phyloP scores from a whole-genome alignment of 2,113 vertebrate genomes.

The Xiphias gladius region DNA sequence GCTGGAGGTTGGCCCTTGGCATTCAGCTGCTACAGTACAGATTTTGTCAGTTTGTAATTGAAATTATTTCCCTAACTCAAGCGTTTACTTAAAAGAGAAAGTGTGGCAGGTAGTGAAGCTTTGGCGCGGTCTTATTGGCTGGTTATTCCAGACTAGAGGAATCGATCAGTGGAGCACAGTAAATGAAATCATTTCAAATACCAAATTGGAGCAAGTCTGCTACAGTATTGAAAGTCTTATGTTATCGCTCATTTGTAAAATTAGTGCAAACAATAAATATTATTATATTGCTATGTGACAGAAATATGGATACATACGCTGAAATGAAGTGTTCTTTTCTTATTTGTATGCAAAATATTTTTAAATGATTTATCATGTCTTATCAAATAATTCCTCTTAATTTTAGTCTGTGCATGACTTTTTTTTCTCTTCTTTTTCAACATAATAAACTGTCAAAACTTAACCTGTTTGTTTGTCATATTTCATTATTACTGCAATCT shows the following conservation, averaged over 20 bases:
- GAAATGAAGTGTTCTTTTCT: conserved; percentile 74
- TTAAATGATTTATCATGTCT: conserved; percentile 76
- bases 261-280: conserved; percentile 74
- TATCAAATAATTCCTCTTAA: conserved; percentile 68
- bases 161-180: conserved; percentile 13
- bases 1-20: conserved; percentile 82
- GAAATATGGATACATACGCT: conserved; percentile 60
- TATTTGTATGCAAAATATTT: conserved; percentile 78
- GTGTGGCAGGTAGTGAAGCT: conserved; percentile 16
- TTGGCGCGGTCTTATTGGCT: conserved; percentile 27
- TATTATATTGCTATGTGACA: conserved; percentile 77
- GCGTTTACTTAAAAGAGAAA: conserved; percentile 59
- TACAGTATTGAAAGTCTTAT: conserved; percentile 86
- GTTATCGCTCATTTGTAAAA: conserved; percentile 84
- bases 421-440: conserved; percentile 77
- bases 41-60: conserved; percentile 52
- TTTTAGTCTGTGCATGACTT: conserved; percentile 78
- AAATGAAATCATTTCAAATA: conserved; percentile 43
- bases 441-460: conserved; percentile 82
- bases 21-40: conserved; percentile 70
- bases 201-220: conserved; percentile 77
- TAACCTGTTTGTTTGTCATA: conserved; percentile 31
- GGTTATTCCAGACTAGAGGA: conserved; percentile 31
- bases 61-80: conserved; percentile 49
- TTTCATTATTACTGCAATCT: background rate